phyloP scores from a whole-genome alignment of 2,113 vertebrate species.

The Canis aureus region DNA sequence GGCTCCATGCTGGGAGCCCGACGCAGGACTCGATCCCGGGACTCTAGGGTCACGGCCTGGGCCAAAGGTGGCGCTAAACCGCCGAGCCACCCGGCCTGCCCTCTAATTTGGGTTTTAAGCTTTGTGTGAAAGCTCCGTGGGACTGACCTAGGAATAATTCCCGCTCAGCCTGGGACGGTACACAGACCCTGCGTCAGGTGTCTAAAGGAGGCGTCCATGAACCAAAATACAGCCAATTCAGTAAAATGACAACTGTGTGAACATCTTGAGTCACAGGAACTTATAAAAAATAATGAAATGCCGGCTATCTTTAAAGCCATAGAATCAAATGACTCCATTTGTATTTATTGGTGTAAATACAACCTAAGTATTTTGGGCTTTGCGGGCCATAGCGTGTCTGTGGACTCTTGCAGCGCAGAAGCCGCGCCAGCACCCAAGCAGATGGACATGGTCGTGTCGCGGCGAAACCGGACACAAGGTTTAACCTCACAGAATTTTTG shows the following conservation, averaged over 20 bases:
- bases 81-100: neutral
- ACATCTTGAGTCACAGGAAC: neutral
- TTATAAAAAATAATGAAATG: neutral
- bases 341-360: neutral
- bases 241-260: constrained; percentile 56
- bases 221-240: neutral
- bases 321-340: neutral
- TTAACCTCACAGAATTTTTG: neutral
- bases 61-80: too few species aligned
- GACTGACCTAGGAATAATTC: neutral
- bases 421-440: neutral
- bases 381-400: neutral
- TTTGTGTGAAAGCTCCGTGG: neutral
- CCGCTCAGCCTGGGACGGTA: neutral
- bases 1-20: too few species aligned
- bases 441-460: neutral
- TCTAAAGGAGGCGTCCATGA: neutral
- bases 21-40: too few species aligned
- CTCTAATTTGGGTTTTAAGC: neutral
- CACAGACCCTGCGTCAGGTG: neutral
- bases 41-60: too few species aligned
- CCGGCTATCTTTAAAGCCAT: neutral
- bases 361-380: neutral
- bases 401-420: neutral
- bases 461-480: neutral